Percentiles rank a stretch among this genome's conserved stretches.
Conservation (phyloP, 2,113 vertebrate genomes). For the Guaruba guarouba region DNA sequence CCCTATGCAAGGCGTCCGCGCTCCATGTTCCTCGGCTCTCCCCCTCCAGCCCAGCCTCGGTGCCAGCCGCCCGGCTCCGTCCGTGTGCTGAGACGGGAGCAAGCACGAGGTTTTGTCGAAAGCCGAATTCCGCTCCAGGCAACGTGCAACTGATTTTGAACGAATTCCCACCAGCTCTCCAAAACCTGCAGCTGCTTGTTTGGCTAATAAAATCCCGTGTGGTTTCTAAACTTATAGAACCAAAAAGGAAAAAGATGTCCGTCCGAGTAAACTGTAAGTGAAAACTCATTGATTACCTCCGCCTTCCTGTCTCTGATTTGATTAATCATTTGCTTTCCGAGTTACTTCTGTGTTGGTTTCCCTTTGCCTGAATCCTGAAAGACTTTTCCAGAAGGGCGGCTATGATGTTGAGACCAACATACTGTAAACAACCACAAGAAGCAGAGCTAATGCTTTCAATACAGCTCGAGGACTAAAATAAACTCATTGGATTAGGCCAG, state of each 20-base stretch:
- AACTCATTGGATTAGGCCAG: constrained; percentile 10
- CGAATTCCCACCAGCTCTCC: neutral
- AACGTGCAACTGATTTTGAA: neutral
- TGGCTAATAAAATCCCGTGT: neutral
- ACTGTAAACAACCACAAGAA: constrained; percentile 62
- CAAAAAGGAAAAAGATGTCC: constrained; percentile 8
- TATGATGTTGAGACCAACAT: constrained; percentile 18
- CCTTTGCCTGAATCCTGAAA: neutral
- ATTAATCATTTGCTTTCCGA: constrained; percentile 27
- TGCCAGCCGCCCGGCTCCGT: neutral
- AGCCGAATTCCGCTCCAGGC: neutral
- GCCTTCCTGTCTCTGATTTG: constrained; percentile 31
- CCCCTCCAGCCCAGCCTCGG: neutral
- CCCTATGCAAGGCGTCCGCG: fast-evolving
- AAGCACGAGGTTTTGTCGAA: neutral
- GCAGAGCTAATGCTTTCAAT: constrained; percentile 48
- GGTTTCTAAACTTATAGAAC: neutral
- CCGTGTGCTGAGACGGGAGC: neutral
- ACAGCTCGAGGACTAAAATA: constrained; percentile 42
- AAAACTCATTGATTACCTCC: constrained; percentile 55
- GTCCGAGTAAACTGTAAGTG: constrained; percentile 23
- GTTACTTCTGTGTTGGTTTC: constrained; percentile 10
- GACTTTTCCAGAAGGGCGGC: constrained; percentile 42
- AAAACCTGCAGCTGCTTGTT: neutral
- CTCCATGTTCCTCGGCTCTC: fast-evolving